Percentiles rank a stretch among this genome's conserved stretches.
Evolutionary conservation across 2,888 invertebrate species (phyloP).

Genomic region (Mimachlamys varia): DNA sequence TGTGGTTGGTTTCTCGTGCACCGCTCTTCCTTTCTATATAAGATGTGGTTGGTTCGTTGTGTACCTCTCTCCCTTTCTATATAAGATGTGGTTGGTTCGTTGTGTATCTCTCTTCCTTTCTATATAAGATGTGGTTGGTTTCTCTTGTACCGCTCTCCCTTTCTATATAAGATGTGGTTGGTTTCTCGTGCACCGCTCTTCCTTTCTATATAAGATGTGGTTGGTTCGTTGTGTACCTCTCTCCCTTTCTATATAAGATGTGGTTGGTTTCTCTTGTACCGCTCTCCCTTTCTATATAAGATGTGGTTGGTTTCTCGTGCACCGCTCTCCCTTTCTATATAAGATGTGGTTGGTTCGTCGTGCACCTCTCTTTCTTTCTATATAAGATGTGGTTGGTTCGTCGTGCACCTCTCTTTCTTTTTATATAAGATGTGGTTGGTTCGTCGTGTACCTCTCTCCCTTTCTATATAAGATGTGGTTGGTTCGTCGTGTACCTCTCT

Average conservation of each 20-base stretch:
- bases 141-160: no score
- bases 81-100: background rate
- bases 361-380: background rate
- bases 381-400: background rate
- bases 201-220: background rate
- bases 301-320: background rate
- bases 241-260: background rate
- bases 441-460: no score
- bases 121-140: background rate
- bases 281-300: background rate
- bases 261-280: background rate
- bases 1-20: background rate
- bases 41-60: background rate
- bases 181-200: background rate
- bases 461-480: background rate
- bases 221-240: no score
- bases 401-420: background rate
- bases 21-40: no score
- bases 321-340: no score
- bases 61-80: no score
- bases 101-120: no score
- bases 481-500: no score
- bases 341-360: background rate
- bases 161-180: background rate
- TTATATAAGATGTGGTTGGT: background rate